Evolutionary conservation across 2,113 vertebrate species (phyloP).

Genomic region (Rhynchomys soricoides): DNA sequence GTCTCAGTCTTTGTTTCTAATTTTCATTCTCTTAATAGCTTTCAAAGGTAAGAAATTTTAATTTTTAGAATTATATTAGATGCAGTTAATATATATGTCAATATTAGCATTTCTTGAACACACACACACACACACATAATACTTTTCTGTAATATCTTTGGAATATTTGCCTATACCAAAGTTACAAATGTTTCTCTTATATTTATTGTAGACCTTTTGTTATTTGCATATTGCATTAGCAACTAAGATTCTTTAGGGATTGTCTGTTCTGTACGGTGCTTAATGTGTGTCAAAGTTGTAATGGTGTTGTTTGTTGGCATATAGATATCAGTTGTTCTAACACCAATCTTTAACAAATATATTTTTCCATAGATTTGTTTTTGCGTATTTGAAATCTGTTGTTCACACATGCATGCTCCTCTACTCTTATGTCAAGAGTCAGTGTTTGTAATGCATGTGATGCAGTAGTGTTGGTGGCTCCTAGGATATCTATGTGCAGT

Average conservation of each 20-base stretch:
- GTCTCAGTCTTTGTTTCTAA: background rate
- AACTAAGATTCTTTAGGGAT: background rate
- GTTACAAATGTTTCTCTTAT: background rate
- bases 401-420: background rate
- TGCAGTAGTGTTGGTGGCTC: background rate
- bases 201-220: background rate
- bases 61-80: background rate
- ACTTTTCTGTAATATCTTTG: background rate
- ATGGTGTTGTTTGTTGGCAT: background rate
- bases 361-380: background rate
- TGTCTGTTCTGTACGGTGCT: background rate
- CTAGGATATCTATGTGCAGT: rapidly evolving
- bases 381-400: background rate
- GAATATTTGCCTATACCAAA: background rate
- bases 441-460: background rate
- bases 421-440: background rate
- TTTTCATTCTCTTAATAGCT: background rate
- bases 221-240: background rate
- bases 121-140: too few relatives aligned
- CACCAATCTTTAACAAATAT: background rate
- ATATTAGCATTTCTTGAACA: too few relatives aligned
- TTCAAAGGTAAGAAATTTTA: background rate
- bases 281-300: background rate
- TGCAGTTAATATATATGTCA: background rate
- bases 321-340: background rate